A percentile compares a stretch with the other conserved stretches of the same genome.
phyloP scores from a whole-genome alignment of 2,113 vertebrate genomes.

The Rhynchopsitta pachyrhyncha region DNA sequence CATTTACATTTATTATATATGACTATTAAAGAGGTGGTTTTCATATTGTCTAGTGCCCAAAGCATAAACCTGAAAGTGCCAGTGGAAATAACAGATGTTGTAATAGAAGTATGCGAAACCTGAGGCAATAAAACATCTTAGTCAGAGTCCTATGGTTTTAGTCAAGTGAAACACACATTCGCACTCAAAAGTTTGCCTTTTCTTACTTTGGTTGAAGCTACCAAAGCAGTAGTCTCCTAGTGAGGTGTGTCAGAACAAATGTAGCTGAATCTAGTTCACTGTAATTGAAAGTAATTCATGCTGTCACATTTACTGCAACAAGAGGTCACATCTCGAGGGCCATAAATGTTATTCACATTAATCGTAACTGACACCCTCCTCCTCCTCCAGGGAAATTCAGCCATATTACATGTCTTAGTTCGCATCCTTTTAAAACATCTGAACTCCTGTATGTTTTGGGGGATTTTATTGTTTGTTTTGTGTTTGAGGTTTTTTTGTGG shows the following conservation, averaged over 20 bases:
- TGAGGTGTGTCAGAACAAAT: constrained; percentile 61
- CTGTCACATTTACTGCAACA: constrained; percentile 76
- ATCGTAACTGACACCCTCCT: constrained; percentile 72
- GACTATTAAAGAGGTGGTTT: background rate
- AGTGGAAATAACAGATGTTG: constrained; percentile 13
- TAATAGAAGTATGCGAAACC: background rate
- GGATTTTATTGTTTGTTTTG: background rate
- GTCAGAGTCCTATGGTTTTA: background rate
- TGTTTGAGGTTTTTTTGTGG: background rate
- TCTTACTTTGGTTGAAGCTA: constrained; percentile 9
- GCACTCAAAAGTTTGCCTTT: background rate
- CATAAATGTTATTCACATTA: constrained; percentile 67
- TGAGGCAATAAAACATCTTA: background rate
- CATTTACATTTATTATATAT: background rate
- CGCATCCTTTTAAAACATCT: constrained; percentile 41
- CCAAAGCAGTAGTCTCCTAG: constrained; percentile 51
- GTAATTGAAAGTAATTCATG: constrained; percentile 78
- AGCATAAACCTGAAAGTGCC: constrained; percentile 11
- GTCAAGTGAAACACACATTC: background rate
- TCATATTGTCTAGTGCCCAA: background rate
- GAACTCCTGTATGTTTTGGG: background rate
- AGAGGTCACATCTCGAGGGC: constrained; percentile 70
- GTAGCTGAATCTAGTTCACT: constrained; percentile 58
- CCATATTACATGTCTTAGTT: constrained; percentile 5
- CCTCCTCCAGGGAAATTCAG: constrained; percentile 63